Conservation (phyloP, 2,888 invertebrate species). For the Tipula helvola region DNA sequence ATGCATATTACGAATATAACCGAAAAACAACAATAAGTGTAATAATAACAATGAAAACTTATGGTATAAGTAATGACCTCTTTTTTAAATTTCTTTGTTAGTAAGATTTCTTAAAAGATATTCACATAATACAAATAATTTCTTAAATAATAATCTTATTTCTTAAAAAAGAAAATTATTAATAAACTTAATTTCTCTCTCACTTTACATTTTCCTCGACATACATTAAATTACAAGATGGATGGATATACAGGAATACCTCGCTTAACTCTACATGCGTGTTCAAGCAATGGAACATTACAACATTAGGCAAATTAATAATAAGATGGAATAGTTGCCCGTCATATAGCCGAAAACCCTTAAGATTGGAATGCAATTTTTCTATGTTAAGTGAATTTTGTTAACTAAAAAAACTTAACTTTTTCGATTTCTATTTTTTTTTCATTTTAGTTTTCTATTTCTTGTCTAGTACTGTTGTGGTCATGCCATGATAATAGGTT, state of each 20-base stretch:
- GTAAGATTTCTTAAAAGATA: neutral
- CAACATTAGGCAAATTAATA: too few species aligned
- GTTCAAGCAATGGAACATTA: too few species aligned
- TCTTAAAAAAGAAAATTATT: neutral
- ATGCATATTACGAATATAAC: neutral
- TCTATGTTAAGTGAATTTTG: too few species aligned
- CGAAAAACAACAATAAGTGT: neutral
- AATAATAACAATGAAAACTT: neutral
- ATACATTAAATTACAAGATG: neutral
- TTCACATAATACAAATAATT: slow-evolving; percentile 4
- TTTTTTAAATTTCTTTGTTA: neutral
- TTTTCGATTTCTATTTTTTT: too few species aligned
- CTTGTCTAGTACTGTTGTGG: too few species aligned
- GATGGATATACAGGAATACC: neutral
- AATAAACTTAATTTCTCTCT: neutral
- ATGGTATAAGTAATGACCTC: neutral
- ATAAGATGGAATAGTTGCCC: too few species aligned
- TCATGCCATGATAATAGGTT: too few species aligned
- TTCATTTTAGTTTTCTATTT: too few species aligned
- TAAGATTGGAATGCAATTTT: too few species aligned
- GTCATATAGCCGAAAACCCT: too few species aligned
- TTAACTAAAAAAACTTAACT: too few species aligned
- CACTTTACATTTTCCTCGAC: neutral
- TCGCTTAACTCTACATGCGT: neutral
- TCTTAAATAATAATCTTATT: neutral